phyloP scores from a whole-genome alignment of 2,888 invertebrate genomes.

The Heliconius hortense region DNA sequence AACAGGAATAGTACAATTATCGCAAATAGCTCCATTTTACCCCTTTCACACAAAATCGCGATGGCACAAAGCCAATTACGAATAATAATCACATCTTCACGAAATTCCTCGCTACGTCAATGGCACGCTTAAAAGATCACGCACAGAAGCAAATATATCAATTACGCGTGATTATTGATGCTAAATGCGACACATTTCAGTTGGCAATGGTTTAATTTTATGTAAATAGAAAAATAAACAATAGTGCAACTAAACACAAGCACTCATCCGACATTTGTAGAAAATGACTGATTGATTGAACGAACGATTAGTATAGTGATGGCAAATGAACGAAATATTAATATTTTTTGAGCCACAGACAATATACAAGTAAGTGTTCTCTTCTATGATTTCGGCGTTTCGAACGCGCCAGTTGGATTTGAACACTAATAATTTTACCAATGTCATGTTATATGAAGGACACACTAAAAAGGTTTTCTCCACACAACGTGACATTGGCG shows the following conservation, averaged over 20 bases:
- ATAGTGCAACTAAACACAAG: slow-evolving; percentile 60
- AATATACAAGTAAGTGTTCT: neutral
- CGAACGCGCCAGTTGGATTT: no score
- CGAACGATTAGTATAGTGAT: slow-evolving; percentile 22
- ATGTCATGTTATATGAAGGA: no score
- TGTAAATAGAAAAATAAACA: slow-evolving; percentile 69
- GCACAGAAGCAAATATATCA: slow-evolving; percentile 39
- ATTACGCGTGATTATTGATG: slow-evolving; percentile 42
- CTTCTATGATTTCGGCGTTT: no score
- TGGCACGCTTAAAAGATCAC: slow-evolving; percentile 47
- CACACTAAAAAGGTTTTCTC: no score
- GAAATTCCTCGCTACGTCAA: slow-evolving; percentile 63
- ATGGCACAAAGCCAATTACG: slow-evolving; percentile 78
- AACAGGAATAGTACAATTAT: slow-evolving; percentile 57
- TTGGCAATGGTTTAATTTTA: slow-evolving; percentile 47
- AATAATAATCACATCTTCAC: slow-evolving; percentile 77
- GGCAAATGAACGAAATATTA: slow-evolving; percentile 7
- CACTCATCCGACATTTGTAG: slow-evolving; percentile 64
- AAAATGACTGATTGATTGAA: slow-evolving; percentile 55
- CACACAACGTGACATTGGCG: no score
- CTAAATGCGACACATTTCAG: slow-evolving; percentile 51
- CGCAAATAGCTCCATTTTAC: slow-evolving; percentile 64
- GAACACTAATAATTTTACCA: no score
- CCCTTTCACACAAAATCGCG: slow-evolving; percentile 63
- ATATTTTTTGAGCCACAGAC: slow-evolving; percentile 1